These are phyloP conservation scores for Leptinotarsa texana DNA, from an alignment of 1,140 invertebrate genomes.

Conservation along the genomic window DNA sequence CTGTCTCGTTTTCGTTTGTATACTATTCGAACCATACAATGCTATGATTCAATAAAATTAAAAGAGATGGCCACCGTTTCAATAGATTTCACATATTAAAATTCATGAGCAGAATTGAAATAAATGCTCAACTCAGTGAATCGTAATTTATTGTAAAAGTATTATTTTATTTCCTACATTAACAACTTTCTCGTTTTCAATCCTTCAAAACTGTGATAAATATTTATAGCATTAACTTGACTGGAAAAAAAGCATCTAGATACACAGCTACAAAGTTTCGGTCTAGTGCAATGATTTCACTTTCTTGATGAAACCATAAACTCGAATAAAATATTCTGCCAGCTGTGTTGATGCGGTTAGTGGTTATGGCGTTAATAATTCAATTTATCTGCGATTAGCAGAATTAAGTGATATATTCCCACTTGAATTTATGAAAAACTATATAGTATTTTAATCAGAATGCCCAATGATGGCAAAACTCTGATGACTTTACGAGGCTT, in stretches of 20 bases:
- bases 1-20: no score
- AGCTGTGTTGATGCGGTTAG: neutral
- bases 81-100: neutral
- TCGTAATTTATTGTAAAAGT: neutral
- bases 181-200: neutral
- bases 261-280: neutral
- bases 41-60: no score
- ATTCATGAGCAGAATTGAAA: neutral
- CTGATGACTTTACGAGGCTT: no score
- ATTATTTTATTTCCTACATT: neutral
- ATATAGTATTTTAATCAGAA: no score
- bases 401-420: no score
- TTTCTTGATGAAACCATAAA: neutral
- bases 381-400: no score
- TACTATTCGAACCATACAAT: no score
- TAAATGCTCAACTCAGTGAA: neutral
- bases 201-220: neutral
- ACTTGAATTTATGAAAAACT: no score
- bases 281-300: neutral
- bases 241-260: neutral
- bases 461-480: no score
- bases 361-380: neutral
- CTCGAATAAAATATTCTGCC: neutral
- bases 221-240: neutral
- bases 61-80: no score